phyloP scores from a whole-genome alignment of 1,140 invertebrate genomes.

The Limonius californicus region DNA sequence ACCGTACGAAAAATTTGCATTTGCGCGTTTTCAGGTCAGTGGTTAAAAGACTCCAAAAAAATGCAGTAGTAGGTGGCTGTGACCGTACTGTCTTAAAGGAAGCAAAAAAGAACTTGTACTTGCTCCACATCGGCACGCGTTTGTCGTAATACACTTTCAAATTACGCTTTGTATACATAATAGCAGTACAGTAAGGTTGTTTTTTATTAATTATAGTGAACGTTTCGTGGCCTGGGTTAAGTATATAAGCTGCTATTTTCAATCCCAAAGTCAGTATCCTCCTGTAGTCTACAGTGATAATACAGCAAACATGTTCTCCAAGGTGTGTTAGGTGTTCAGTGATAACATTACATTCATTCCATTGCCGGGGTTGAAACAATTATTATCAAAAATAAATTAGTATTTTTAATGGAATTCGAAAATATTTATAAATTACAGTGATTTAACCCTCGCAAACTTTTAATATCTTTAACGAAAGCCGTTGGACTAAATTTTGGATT shows the following conservation, averaged over 20 bases:
- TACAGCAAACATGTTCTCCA: neutral
- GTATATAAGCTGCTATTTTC: slow-evolving; percentile 2
- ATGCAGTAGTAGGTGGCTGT: slow-evolving; percentile 5
- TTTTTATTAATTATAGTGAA: slow-evolving; percentile 17
- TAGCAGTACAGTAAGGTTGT: slow-evolving; percentile 8
- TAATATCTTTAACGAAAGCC: neutral
- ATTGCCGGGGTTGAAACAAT: too few species aligned
- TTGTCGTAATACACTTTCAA: slow-evolving; percentile 17
- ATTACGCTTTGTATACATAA: slow-evolving; percentile 17
- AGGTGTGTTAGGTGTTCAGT: slow-evolving; percentile 8
- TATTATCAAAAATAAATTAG: too few species aligned
- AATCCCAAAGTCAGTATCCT: slow-evolving; percentile 7
- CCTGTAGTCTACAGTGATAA: slow-evolving; percentile 6
- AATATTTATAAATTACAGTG: too few species aligned
- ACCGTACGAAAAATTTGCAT: neutral
- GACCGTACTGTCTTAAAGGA: neutral
- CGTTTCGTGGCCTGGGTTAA: slow-evolving; percentile 18
- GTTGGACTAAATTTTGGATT: neutral
- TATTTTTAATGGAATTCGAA: too few species aligned
- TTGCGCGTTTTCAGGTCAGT: neutral
- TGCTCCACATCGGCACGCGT: slow-evolving; percentile 17
- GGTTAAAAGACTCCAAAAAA: neutral
- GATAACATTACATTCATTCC: neutral
- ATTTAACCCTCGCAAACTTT: neutral
- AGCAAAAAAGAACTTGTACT: slow-evolving; percentile 15